phyloP scores from a whole-genome alignment of 2,888 invertebrate species.

The Rhingia campestris region DNA sequence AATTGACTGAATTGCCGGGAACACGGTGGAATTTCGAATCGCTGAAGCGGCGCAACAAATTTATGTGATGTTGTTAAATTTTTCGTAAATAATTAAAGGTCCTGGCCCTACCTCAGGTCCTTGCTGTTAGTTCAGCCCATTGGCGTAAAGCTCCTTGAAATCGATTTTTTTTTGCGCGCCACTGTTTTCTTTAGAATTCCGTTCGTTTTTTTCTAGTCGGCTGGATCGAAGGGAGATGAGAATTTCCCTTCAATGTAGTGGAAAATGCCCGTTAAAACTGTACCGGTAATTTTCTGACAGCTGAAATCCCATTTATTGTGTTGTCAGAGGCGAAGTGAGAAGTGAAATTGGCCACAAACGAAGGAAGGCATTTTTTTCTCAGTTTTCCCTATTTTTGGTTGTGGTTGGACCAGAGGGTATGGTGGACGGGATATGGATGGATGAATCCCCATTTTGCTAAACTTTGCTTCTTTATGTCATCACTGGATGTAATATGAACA shows the following conservation, averaged over 20 bases:
- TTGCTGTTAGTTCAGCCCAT: background rate
- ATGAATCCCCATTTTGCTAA: conserved; percentile 45
- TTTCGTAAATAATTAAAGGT: conserved; percentile 66
- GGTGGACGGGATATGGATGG: conserved; percentile 26
- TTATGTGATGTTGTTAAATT: conserved; percentile 68
- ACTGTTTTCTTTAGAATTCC: background rate
- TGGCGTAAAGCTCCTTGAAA: conserved; percentile 35
- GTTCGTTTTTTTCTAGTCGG: background rate
- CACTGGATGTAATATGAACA: conserved; percentile 30
- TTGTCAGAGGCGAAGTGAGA: conserved; percentile 29
- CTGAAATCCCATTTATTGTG: conserved; percentile 57
- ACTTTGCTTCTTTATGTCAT: conserved; percentile 50
- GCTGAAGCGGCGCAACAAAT: conserved; percentile 42
- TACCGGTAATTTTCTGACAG: conserved; percentile 60
- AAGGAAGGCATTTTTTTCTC: conserved; percentile 15
- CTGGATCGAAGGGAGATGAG: background rate
- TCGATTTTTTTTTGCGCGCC: conserved; percentile 33
- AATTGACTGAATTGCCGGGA: background rate
- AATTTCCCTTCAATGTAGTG: conserved; percentile 59
- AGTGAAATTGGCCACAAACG: conserved; percentile 50
- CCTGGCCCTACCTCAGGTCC: background rate
- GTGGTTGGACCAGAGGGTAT: background rate
- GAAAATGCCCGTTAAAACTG: conserved; percentile 67
- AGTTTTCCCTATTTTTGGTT: background rate
- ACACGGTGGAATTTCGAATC: conserved; percentile 35